phyloP scores from a whole-genome alignment of 2,113 vertebrate species.

The Crotalus horridus region DNA sequence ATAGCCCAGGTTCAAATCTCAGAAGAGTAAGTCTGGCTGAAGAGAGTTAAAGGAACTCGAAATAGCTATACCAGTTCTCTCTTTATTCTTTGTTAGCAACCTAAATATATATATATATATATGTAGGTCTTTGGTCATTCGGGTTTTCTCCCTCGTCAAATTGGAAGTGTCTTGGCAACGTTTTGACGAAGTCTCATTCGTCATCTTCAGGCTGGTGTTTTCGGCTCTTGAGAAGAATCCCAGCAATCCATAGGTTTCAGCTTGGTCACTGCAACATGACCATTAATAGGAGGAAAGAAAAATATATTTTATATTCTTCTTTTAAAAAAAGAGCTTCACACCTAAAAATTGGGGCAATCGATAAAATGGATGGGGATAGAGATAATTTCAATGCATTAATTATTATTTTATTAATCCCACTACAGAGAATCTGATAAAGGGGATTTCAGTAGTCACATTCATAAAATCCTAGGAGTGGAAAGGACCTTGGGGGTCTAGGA shows the following conservation, averaged over 20 bases:
- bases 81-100: no score
- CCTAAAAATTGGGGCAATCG: background rate
- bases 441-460: background rate
- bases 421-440: background rate
- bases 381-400: background rate
- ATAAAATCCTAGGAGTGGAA: background rate
- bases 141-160: no score
- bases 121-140: no score
- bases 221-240: background rate
- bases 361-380: background rate
- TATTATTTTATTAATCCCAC: background rate
- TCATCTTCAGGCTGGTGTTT: no score
- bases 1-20: no score
- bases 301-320: background rate
- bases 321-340: background rate
- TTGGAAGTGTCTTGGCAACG: no score
- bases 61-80: no score
- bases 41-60: no score
- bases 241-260: background rate
- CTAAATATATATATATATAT: no score
- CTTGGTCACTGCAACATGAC: background rate
- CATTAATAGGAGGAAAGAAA: background rate
- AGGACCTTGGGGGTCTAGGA: background rate
- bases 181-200: no score
- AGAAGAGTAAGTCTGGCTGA: no score